Evolutionary conservation across 2,113 vertebrate species (phyloP), one percentile per base, ranked within the genome.

Genomic region (Macaca mulatta): DNA sequence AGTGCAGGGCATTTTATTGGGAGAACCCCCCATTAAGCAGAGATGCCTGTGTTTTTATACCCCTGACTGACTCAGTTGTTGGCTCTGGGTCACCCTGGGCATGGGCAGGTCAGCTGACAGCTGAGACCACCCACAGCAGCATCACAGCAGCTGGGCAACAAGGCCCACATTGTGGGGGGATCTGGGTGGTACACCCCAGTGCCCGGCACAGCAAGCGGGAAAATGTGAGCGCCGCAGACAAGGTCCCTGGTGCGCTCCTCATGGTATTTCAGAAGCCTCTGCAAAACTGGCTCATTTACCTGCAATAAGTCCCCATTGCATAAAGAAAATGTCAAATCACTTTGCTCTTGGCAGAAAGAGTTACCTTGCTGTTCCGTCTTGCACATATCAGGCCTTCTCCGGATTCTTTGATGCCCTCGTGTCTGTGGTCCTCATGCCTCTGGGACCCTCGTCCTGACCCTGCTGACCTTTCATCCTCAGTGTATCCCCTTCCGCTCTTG

Each of bases 181-280:
- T 25, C 89, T 38, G 43, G 67, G 23, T 2, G 0, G 17, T 0
- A 2, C 52, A 32, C 30, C 32, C 75, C 13, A 3, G 6, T 5
- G 59, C 35, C 89, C 1, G 1, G 48, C 6, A 17, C 8, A 6
- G 64, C 50, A 16, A 16, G 61, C 1, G 12, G 52, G 50, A 40
- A n/a, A 0, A 12, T 20, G 22, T 0, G 14, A 77, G 32, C 17
- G 22, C 79, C 14, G 0, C 1, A 23, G 89, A 18, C 0, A 2
- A 23, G 40, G 50, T 70, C 32, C 13, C 43, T 3, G 81, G 11
- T 5, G 67, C n/a, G 11, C 22, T 5, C 32, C 45, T 52, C 32
- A 38, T 32, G 86, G 6, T 22, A 4, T 64, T 20, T 64, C 40
- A 35, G 45, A 81, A 13, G 38, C 38, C 55, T 25, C 20, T 0